phyloP scores from a whole-genome alignment of 2,113 vertebrate genomes.

The Leptocoma aspasia region DNA sequence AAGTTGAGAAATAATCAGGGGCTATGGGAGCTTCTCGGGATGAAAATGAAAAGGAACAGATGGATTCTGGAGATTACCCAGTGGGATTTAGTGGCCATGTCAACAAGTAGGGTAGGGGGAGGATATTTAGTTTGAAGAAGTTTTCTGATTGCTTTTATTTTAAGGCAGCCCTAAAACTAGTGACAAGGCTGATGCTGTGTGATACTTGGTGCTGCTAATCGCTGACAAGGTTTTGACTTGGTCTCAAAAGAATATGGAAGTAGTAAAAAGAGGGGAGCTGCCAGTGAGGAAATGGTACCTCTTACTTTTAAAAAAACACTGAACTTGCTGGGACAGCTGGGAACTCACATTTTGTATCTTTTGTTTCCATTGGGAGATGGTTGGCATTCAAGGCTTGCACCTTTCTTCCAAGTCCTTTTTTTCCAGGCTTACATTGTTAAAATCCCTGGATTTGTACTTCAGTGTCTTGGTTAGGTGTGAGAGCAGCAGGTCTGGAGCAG shows the following conservation, averaged over 20 bases:
- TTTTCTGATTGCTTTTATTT: neutral
- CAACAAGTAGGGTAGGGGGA: neutral
- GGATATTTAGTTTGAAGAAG: neutral
- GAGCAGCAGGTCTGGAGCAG: conserved; percentile 1
- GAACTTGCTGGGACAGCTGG: neutral
- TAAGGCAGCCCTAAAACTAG: neutral
- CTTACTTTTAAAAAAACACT: neutral
- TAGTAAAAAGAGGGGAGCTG: neutral
- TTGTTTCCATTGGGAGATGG: neutral
- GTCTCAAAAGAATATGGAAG: neutral
- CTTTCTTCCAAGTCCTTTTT: neutral
- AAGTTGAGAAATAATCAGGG: conserved; percentile 58
- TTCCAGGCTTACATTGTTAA: neutral
- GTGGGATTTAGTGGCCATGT: conserved; percentile 37
- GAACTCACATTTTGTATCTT: neutral
- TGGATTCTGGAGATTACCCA: conserved; percentile 63
- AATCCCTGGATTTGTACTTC: neutral
- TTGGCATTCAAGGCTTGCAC: neutral
- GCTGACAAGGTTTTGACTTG: neutral
- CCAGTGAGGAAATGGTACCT: neutral
- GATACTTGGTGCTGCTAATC: neutral
- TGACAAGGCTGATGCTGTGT: neutral
- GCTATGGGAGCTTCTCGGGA: neutral
- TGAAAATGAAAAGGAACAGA: conserved; percentile 58
- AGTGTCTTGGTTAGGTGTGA: conserved; percentile 4